Conservation (phyloP, 2,888 invertebrate genomes). For the Chelonus formosanus region DNA sequence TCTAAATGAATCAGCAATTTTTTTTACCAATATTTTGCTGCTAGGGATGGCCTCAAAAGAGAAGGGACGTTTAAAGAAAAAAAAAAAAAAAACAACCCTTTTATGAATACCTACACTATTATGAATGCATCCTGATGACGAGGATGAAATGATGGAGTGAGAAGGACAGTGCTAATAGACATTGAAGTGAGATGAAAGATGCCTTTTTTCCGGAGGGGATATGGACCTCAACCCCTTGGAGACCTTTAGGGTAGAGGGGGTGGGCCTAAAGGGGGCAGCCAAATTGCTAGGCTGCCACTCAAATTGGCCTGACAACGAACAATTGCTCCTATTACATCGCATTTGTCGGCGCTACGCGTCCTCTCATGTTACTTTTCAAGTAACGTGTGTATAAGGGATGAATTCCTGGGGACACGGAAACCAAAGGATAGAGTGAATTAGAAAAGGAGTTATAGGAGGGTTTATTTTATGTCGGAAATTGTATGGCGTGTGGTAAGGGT, state of each 20-base stretch:
- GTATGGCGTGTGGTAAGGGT: too few relatives aligned
- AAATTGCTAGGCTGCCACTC: conserved; percentile 63
- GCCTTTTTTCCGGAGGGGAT: conserved; percentile 51
- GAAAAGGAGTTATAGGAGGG: conserved; percentile 33
- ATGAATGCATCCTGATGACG: conserved; percentile 2
- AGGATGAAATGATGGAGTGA: background rate
- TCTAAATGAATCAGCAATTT: conserved; percentile 26
- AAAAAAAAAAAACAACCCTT: conserved; percentile 19
- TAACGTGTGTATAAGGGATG: conserved; percentile 13
- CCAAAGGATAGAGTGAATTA: conserved; percentile 17
- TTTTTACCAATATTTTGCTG: too few relatives aligned
- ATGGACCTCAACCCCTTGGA: conserved; percentile 34
- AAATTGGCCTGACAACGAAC: conserved; percentile 64
- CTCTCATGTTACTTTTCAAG: conserved; percentile 43
- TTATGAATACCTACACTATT: background rate
- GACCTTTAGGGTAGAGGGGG: background rate
- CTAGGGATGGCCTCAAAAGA: conserved; percentile 33
- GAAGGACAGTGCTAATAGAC: conserved; percentile 33
- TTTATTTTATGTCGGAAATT: conserved; percentile 3
- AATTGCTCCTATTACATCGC: conserved; percentile 63
- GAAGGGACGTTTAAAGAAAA: conserved; percentile 19
- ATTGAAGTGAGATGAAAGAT: conserved; percentile 29
- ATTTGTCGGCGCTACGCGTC: conserved; percentile 53
- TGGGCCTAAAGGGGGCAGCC: conserved; percentile 10
- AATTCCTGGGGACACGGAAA: conserved; percentile 31